Evolutionary conservation across 2,888 invertebrate genomes (phyloP).

Genomic region (Noctua janthina): DNA sequence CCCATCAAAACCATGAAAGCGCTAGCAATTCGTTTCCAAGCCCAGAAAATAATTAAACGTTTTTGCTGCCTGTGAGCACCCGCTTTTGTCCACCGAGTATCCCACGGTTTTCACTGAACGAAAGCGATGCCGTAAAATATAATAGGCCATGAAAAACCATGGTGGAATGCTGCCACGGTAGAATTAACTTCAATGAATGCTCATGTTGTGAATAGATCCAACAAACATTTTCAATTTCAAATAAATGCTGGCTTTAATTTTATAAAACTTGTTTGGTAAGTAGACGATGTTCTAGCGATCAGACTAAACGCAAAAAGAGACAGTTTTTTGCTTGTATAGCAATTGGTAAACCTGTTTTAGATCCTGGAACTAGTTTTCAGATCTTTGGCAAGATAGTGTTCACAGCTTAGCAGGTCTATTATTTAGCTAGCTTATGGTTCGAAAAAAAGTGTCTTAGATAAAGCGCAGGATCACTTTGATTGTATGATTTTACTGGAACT

Average conservation of each 20-base stretch:
- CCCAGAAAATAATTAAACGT: constrained; percentile 45
- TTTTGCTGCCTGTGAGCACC: constrained; percentile 39
- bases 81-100: constrained; percentile 51
- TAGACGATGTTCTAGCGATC: background rate
- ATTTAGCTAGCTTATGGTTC: background rate
- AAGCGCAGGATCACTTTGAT: background rate
- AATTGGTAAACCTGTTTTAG: constrained; percentile 28
- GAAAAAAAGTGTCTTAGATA: constrained; percentile 14
- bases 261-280: background rate
- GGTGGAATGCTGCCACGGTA: constrained; percentile 43
- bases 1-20: constrained; percentile 38
- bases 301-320: constrained; percentile 1
- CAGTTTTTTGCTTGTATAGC: constrained; percentile 4
- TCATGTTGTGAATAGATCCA: constrained; percentile 9
- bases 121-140: constrained; percentile 62
- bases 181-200: constrained; percentile 38
- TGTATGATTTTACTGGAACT: too few species aligned
- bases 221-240: constrained; percentile 8
- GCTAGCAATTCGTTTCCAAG: constrained; percentile 36
- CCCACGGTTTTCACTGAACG: constrained; percentile 65
- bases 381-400: constrained; percentile 17
- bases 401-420: constrained; percentile 18
- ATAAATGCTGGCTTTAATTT: background rate
- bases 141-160: constrained; percentile 62
- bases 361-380: constrained; percentile 31